Evolutionary conservation across 2,113 vertebrate genomes (phyloP).

Genomic region (Cynocephalus volans): DNA sequence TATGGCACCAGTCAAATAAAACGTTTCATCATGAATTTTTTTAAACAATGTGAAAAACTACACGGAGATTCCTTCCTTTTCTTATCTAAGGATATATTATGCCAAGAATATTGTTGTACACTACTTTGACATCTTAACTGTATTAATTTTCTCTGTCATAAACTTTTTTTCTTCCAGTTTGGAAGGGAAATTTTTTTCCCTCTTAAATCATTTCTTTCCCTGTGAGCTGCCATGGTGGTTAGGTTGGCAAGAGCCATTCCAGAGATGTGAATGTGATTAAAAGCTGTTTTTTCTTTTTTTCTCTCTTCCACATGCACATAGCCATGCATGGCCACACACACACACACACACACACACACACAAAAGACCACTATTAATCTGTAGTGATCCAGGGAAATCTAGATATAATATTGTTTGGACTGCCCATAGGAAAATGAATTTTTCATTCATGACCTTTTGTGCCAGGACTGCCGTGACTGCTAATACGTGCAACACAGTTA

Average conservation of each 20-base stretch:
- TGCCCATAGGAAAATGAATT: background rate
- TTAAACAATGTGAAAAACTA: slow-evolving; percentile 16
- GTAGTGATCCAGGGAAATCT: background rate
- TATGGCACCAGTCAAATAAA: background rate
- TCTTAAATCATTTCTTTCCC: background rate
- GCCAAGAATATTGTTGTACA: background rate
- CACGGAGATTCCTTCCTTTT: background rate
- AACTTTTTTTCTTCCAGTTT: background rate
- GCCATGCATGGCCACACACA: background rate
- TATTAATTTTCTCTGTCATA: slow-evolving; percentile 14
- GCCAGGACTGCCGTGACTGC: background rate
- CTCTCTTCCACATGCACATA: background rate
- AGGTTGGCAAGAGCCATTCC: background rate
- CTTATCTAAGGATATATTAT: background rate
- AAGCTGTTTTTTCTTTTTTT: background rate
- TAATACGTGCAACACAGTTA: background rate
- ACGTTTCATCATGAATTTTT: slow-evolving; percentile 39
- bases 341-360: background rate
- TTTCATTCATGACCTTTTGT: background rate
- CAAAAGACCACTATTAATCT: background rate
- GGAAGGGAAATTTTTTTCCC: background rate
- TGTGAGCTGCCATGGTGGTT: background rate
- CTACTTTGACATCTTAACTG: background rate
- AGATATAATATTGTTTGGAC: background rate
- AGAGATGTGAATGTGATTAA: background rate